Percentiles rank a stretch among this genome's conserved stretches.
Evolutionary conservation across 2,113 vertebrate species (phyloP).

Genomic region (Rutilus rutilus): DNA sequence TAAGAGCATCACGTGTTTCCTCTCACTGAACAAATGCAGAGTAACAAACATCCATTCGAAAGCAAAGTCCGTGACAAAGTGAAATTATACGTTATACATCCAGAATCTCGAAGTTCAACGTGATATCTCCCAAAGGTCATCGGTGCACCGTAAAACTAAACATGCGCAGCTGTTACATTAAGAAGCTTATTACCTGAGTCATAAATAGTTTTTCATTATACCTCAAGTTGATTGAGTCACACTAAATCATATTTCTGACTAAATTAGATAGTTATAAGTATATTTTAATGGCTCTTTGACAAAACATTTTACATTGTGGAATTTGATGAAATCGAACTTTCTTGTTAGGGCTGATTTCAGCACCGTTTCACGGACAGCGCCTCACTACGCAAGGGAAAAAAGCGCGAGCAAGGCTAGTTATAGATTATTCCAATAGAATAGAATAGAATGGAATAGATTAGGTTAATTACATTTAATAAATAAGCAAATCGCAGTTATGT

Average conservation of each 20-base stretch:
- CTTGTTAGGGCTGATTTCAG: constrained; percentile 46
- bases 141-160: background rate
- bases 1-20: background rate
- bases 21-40: background rate
- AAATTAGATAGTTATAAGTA: background rate
- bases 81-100: background rate
- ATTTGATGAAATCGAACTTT: background rate
- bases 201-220: background rate
- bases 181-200: background rate
- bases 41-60: background rate
- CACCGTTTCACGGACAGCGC: constrained; percentile 60
- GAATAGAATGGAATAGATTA: background rate
- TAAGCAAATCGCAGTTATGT: background rate
- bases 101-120: background rate
- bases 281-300: background rate
- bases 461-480: background rate
- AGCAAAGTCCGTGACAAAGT: background rate
- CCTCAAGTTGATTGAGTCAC: background rate
- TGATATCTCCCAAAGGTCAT: background rate
- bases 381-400: background rate
- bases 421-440: background rate
- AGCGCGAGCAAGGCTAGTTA: background rate
- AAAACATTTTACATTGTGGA: background rate
- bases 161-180: background rate
- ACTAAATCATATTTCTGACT: background rate